Base-by-base conservation (phyloP, 2,797 vertebrate genomes). In the Phrynocephalus vlangalii region DNA sequence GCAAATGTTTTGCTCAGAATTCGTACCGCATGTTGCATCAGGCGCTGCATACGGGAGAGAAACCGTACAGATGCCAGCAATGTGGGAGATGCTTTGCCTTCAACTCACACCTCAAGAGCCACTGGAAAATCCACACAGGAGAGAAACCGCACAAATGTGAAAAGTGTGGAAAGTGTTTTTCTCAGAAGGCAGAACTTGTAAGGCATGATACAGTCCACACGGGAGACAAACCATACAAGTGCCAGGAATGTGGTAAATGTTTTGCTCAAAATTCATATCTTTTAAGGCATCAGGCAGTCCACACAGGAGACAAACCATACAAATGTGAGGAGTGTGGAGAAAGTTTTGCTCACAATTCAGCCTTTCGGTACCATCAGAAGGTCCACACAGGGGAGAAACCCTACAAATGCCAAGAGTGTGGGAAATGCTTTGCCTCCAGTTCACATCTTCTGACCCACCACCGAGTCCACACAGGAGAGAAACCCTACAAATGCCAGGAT, bases 191-290 rank as follows among this genome's bases (percentile, higher is more conserved):
- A 86, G 93, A 91, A 79, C 92, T 95, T 70, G n/a, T 88, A 72
- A 90, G 93, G 84, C 93, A 93, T 89, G 88, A 91, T 60, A 81
- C 88, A 33, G 76, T 91, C 48, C 93, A 95, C 89, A 93, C 91
- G 33, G 84, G 87, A 0, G 85, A 93, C 68, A 89, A 83, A 86
- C 94, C 91, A 0, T 94, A 30, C 38, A 10, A n/a, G 15, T 93
- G 93, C 72, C 0, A 5, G 0, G 88, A 93, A n/a, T 94, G 94
- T n/a, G 89, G 93, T 2, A 95, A 93, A 63, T 63, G 60, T 63
- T 63, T 63, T 63, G 60, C 60, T 63, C 60, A 63, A 5, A 63
- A 63, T 63, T 63, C 60, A 2, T 63, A 63, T 20, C 60, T 63
- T 20, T 5, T 63, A 63, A 63, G 60, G 5, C 60, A 30, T 70